Evolutionary conservation across 1,140 invertebrate species (phyloP).

Genomic region (Monomorium pharaonis): DNA sequence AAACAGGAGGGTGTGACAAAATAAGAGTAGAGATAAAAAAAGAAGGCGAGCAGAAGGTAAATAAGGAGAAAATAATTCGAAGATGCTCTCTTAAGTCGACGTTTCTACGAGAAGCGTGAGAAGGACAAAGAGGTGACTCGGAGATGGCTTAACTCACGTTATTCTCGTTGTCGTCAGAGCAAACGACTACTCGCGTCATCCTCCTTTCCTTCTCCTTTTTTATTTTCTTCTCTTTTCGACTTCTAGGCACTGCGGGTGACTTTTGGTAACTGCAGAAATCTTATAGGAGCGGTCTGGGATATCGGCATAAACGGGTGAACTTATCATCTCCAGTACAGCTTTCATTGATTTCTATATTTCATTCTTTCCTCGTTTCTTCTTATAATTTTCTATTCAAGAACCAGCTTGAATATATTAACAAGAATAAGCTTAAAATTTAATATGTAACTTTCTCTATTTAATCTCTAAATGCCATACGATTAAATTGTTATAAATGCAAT

Average conservation of each 20-base stretch:
- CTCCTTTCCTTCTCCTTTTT: not conserved
- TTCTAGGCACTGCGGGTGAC: not conserved
- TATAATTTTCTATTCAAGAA: not conserved
- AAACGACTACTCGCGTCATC: slow-evolving; percentile 63
- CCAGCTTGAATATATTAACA: not conserved
- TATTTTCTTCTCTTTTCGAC: not conserved
- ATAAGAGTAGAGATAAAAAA: slow-evolving; percentile 42
- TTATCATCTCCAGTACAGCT: not conserved
- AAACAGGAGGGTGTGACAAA: slow-evolving; percentile 30
- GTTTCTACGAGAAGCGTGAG: not conserved
- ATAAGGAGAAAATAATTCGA: slow-evolving; percentile 66
- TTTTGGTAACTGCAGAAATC: slow-evolving; percentile 59
- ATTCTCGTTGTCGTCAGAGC: slow-evolving; percentile 61
- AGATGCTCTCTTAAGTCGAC: slow-evolving; percentile 1
- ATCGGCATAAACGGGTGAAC: not conserved
- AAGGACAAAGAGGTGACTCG: slow-evolving; percentile 12
- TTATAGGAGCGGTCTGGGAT: slow-evolving; percentile 9
- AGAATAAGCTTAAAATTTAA: not conserved
- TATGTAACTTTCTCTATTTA: not conserved
- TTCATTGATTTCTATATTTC: not conserved
- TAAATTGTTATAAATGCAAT: no score
- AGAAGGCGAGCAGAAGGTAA: slow-evolving; percentile 27
- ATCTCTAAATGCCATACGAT: not conserved
- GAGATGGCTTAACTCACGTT: slow-evolving; percentile 62
- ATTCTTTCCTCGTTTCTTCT: not conserved